Base-by-base conservation (phyloP, 2,888 invertebrate species). In the Agonum fuliginosum region DNA sequence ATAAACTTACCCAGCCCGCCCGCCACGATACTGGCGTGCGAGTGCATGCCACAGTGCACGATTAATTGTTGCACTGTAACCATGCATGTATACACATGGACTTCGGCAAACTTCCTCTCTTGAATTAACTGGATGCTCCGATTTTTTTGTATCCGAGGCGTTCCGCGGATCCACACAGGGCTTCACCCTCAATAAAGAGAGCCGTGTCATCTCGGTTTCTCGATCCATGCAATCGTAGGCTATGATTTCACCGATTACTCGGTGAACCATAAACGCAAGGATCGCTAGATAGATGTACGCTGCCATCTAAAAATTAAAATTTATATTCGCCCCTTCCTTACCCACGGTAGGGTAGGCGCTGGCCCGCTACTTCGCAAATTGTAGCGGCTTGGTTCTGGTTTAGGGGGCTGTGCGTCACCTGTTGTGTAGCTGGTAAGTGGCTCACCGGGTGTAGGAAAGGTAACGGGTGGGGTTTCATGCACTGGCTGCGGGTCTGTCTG, bases 21-120 rank as follows among this genome's bases (percentile, higher is more conserved):
- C 3, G 67, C 5, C 12, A 75, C 67, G 14, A 51, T 10, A 30
- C 48, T 67, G 14, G 14, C 48, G 22, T 75, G 48, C 8, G 75
- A 75, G 12, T 75, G 75, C 67, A 75, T 67, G 3, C 75, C 75
- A 20, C 67, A 67, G 37, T 67, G 67, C 8, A 46, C 14, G 2
- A 75, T 30, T 0, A 67, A 12, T 30, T 67, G 67, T 48, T 67
- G 75, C 8, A 65, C 65, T 2, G 62, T 43, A 10, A 74, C 65
- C 20, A 65, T 27, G 58, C 73, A 73, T 5, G 27, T 27, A 12
- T 75, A 75, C 1, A 75, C 75, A 30, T 75, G 75, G n/a, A 67
- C 34, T 12, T 67, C 75, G 0, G 10, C 20, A 19, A 20, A 72
- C 1, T n/a, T 5, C 3, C 72, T 30, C 20, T 73, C 24, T n/a